A percentile compares a stretch with the other conserved stretches of the same genome.
Conservation (phyloP, 2,888 invertebrate genomes). For the Drosophila anceps region DNA sequence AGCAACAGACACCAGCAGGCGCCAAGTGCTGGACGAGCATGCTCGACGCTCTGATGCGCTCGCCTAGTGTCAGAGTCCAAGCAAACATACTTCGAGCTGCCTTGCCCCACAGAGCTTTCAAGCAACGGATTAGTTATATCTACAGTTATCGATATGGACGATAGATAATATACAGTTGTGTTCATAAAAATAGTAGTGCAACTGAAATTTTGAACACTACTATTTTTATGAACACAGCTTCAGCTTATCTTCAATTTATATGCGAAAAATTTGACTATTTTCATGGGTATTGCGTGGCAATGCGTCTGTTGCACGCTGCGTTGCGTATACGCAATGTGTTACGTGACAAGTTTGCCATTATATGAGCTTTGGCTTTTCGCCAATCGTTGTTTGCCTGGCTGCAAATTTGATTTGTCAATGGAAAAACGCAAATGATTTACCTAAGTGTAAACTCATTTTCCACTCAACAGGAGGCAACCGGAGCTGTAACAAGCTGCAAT, state of each 20-base stretch:
- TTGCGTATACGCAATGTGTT: conserved; percentile 69
- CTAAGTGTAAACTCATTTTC: conserved; percentile 76
- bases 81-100: too few species aligned
- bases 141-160: too few species aligned
- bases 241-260: background rate
- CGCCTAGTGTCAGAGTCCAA: too few species aligned
- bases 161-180: too few species aligned
- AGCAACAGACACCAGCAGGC: conserved; percentile 8
- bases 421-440: conserved; percentile 68
- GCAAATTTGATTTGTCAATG: conserved; percentile 58
- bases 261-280: background rate
- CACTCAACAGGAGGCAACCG: conserved; percentile 40
- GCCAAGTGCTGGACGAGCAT: background rate
- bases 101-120: too few species aligned
- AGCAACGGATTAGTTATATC: too few species aligned
- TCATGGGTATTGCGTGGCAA: background rate
- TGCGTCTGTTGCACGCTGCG: conserved; percentile 7
- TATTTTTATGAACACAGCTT: too few species aligned
- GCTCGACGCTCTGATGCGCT: conserved; percentile 1
- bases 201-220: too few species aligned
- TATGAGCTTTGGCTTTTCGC: background rate
- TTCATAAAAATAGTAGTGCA: too few species aligned
- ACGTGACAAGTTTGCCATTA: conserved; percentile 53
- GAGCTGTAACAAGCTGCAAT: conserved; percentile 50
- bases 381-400: conserved; percentile 14